A percentile compares a stretch with the other conserved stretches of the same genome.
Evolutionary conservation across 2,888 invertebrate genomes (phyloP).

Genomic region (Polylopha cassiicola): DNA sequence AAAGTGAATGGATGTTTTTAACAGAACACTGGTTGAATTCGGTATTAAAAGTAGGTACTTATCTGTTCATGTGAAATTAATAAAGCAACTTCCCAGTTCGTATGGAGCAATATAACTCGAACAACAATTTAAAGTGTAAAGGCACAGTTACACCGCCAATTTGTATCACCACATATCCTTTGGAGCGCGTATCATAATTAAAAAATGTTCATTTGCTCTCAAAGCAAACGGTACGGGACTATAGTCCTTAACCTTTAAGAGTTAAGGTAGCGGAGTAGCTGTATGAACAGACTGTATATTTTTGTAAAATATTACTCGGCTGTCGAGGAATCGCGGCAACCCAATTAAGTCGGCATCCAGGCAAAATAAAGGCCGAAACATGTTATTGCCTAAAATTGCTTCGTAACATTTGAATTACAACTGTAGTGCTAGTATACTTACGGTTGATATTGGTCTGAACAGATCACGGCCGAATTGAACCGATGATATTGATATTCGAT

Average conservation of each 20-base stretch:
- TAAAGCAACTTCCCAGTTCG: too few relatives aligned
- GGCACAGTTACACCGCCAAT: constrained; percentile 36
- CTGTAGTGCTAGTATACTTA: too few relatives aligned
- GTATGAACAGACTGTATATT: too few relatives aligned
- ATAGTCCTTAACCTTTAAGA: too few relatives aligned
- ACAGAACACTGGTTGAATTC: too few relatives aligned
- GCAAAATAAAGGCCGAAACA: constrained; percentile 44
- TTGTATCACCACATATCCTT: constrained; percentile 28
- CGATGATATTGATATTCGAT: constrained; percentile 40
- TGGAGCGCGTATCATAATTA: constrained; percentile 8
- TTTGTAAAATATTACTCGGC: constrained; percentile 35
- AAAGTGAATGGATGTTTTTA: too few relatives aligned
- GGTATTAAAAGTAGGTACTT: too few relatives aligned
- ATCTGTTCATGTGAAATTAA: too few relatives aligned
- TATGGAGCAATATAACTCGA: constrained; percentile 20
- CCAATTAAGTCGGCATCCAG: constrained; percentile 50
- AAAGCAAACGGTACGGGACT: constrained; percentile 22
- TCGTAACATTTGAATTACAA: constrained; percentile 8
- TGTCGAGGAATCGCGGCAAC: constrained; percentile 39
- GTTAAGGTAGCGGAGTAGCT: too few relatives aligned
- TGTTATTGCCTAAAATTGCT: constrained; percentile 34
- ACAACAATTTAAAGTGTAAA: constrained; percentile 27
- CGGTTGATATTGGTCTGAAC: too few relatives aligned
- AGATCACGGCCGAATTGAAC: not conserved
- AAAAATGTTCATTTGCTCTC: too few relatives aligned